Evolutionary conservation across 2,888 invertebrate genomes (phyloP).

Genomic region (Drosophila nr. fundita): DNA sequence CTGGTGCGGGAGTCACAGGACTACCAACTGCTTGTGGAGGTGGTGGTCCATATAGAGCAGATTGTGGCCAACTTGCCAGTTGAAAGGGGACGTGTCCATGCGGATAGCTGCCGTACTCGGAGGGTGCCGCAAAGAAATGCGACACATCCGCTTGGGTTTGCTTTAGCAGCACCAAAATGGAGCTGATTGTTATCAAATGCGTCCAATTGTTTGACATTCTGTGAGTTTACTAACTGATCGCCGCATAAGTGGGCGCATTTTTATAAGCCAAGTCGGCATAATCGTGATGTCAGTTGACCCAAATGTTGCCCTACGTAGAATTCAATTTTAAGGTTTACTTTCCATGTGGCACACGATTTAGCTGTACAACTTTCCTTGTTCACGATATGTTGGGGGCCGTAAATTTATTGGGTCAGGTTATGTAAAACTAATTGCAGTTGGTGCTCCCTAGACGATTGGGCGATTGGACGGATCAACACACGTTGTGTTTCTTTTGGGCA

Average conservation of each 20-base stretch:
- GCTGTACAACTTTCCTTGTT: slow-evolving; percentile 74
- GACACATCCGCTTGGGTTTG: slow-evolving; percentile 66
- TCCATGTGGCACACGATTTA: slow-evolving; percentile 63
- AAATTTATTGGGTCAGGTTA: slow-evolving; percentile 64
- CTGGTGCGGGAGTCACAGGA: slow-evolving; percentile 61
- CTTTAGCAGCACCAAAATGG: slow-evolving; percentile 4
- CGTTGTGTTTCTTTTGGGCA: slow-evolving; percentile 9
- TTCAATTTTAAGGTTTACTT: slow-evolving; percentile 47
- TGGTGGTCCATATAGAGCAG: slow-evolving; percentile 62
- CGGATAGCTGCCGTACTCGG: slow-evolving; percentile 67
- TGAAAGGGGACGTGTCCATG: slow-evolving; percentile 61
- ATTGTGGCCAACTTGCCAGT: slow-evolving; percentile 40
- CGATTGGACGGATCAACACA: slow-evolving; percentile 23
- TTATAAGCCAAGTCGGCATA: slow-evolving; percentile 55
- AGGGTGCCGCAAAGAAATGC: slow-evolving; percentile 71
- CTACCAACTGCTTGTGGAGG: slow-evolving; percentile 27
- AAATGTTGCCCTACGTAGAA: slow-evolving; percentile 29
- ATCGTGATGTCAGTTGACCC: slow-evolving; percentile 67
- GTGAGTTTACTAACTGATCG: slow-evolving; percentile 49
- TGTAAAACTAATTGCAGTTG: slow-evolving; percentile 64
- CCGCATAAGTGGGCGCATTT: slow-evolving; percentile 44
- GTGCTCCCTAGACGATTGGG: slow-evolving; percentile 40
- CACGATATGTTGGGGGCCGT: slow-evolving; percentile 53
- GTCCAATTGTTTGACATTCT: slow-evolving; percentile 62
- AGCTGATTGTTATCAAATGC: slow-evolving; percentile 16